Conservation (phyloP, 2,797 vertebrate genomes). For the Petrocephalus schoutedeni region DNA sequence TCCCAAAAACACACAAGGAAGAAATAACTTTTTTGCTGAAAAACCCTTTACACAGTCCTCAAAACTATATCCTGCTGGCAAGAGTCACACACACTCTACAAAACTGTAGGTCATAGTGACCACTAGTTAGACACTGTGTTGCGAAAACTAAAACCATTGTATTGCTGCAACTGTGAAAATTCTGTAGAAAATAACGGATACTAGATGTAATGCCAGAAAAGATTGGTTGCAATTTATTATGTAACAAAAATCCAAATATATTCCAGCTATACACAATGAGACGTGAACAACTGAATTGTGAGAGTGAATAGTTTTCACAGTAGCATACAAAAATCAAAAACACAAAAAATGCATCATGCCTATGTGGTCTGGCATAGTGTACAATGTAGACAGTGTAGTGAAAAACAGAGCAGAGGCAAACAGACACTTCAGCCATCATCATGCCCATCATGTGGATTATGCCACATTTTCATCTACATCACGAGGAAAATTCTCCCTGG, state of each 20-base stretch:
- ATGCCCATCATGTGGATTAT: not conserved
- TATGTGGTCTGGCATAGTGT: not conserved
- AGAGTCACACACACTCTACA: not conserved
- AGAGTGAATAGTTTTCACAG: not conserved
- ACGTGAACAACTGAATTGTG: not conserved
- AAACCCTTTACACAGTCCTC: not conserved
- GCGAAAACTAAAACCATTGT: not conserved
- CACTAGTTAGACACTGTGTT: not conserved
- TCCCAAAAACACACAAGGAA: not conserved
- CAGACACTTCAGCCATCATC: not conserved
- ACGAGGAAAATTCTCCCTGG: not conserved
- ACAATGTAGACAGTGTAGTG: not conserved
- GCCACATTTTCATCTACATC: not conserved
- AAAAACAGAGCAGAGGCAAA: not conserved
- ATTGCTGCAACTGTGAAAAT: not conserved
- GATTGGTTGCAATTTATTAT: not conserved
- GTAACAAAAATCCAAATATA: not conserved
- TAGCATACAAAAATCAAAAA: not conserved
- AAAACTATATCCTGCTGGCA: not conserved
- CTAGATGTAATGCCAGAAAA: not conserved
- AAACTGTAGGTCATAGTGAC: not conserved
- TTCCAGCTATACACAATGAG: not conserved
- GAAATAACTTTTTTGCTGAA: not conserved
- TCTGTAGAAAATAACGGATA: not conserved
- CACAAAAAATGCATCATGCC: not conserved